These are phyloP conservation scores for Megaleporinus macrocephalus DNA, from an alignment of 2,113 vertebrate genomes.

Conservation along the genomic window DNA sequence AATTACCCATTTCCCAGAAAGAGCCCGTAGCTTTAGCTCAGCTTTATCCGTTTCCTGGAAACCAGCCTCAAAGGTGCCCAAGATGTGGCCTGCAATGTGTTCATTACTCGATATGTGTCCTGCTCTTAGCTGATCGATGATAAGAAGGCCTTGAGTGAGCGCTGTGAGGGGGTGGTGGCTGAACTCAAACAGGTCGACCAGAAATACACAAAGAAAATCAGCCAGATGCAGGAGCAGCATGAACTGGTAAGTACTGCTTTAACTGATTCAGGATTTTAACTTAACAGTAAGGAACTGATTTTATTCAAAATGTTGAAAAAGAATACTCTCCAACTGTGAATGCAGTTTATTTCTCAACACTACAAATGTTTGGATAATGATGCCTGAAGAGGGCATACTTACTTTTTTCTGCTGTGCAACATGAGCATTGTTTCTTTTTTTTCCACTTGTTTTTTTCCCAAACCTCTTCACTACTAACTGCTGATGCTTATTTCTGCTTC, in stretches of 20 bases:
- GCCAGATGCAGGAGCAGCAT: conserved; percentile 91
- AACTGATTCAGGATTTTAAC: neutral
- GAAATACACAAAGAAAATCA: conserved; percentile 86
- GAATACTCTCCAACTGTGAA: neutral
- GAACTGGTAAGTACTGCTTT: conserved; percentile 81
- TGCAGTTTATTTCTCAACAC: neutral
- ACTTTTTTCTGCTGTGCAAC: neutral
- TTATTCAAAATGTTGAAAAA: neutral
- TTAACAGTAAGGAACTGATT: neutral
- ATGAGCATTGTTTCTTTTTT: neutral
- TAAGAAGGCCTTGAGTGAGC: conserved; percentile 88
- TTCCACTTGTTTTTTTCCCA: too few species aligned
- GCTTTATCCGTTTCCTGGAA: neutral
- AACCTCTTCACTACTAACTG: neutral
- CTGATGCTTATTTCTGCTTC: neutral
- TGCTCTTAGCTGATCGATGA: conserved; percentile 88
- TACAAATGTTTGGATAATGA: neutral
- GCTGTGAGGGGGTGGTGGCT: conserved; percentile 84
- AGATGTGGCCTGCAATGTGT: too few species aligned
- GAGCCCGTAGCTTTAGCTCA: too few species aligned
- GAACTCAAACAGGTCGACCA: conserved; percentile 90
- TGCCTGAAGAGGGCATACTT: conserved; percentile 18
- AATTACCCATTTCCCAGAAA: too few species aligned
- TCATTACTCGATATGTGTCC: neutral
- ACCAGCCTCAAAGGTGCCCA: neutral